These are phyloP conservation scores for Esox niger DNA, from an alignment of 2,113 vertebrate genomes.

Conservation along the genomic window DNA sequence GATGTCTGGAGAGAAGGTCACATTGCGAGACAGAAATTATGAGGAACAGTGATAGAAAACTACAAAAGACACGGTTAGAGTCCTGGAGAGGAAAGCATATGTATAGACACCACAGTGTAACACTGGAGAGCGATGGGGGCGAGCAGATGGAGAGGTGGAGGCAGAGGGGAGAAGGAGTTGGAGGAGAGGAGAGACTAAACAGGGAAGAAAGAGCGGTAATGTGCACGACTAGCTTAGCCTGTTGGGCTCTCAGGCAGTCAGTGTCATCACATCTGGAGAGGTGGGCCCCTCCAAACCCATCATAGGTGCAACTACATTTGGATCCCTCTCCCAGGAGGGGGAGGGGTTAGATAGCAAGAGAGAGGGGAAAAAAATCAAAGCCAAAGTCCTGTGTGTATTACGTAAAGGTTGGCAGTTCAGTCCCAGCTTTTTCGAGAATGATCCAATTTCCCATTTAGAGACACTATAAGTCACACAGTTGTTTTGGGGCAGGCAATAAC, in stretches of 20 bases:
- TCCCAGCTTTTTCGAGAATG: slow-evolving; percentile 7
- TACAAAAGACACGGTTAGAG: neutral
- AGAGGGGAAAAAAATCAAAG: neutral
- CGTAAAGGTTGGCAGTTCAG: slow-evolving; percentile 19
- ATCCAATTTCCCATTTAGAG: neutral
- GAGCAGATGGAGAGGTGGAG: neutral
- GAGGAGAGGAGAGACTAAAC: neutral
- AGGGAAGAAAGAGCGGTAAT: neutral
- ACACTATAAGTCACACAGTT: neutral
- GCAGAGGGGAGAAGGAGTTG: neutral
- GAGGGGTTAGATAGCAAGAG: neutral
- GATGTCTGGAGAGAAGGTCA: neutral
- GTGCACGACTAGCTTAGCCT: neutral
- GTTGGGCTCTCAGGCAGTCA: neutral
- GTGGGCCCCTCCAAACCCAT: neutral
- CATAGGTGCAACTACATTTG: neutral
- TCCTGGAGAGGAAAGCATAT: neutral
- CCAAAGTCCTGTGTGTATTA: neutral
- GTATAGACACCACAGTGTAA: neutral
- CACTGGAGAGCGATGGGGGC: slow-evolving; percentile 9
- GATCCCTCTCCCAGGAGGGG: neutral
- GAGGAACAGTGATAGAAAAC: neutral
- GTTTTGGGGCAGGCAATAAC: neutral
- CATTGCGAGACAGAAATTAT: neutral
- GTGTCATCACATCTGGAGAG: neutral